Percentiles rank a stretch among this genome's conserved stretches.
These are phyloP conservation scores for Florisuga fusca DNA, from an alignment of 2,797 vertebrate species.

Conservation along the genomic window DNA sequence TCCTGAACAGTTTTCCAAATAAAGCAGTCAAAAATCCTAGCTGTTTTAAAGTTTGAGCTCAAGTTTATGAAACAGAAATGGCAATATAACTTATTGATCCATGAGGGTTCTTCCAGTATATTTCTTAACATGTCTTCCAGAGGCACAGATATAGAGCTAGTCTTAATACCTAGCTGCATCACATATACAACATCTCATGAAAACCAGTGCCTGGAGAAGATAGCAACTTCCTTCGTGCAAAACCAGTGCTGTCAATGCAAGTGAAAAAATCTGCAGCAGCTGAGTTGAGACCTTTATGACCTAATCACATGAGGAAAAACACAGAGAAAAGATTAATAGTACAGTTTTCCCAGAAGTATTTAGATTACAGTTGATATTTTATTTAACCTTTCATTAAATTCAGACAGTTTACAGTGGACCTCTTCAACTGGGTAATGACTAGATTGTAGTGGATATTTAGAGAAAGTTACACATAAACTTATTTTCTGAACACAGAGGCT, in stretches of 20 bases:
- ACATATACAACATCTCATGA: not conserved
- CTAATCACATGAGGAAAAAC: not conserved
- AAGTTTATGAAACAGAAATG: not conserved
- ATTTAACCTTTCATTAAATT: not conserved
- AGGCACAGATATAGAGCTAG: not conserved
- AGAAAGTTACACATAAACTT: not conserved
- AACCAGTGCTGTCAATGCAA: not conserved
- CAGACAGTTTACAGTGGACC: no score
- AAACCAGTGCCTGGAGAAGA: not conserved
- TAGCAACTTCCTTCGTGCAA: not conserved
- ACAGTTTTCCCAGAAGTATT: not conserved
- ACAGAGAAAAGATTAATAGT: not conserved
- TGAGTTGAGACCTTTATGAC: not conserved
- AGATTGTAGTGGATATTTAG: no score
- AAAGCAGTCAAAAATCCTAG: not conserved
- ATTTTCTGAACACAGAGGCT: not conserved
- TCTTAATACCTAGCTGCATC: not conserved
- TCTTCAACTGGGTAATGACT: no score
- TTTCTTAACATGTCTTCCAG: not conserved
- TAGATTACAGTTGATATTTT: not conserved
- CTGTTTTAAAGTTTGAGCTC: not conserved
- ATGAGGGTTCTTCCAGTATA: not conserved
- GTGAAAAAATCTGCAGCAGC: not conserved
- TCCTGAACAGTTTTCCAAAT: not conserved
- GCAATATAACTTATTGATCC: not conserved